Evolutionary conservation across 2,888 invertebrate species (phyloP).

Genomic region (Cantharis rustica): DNA sequence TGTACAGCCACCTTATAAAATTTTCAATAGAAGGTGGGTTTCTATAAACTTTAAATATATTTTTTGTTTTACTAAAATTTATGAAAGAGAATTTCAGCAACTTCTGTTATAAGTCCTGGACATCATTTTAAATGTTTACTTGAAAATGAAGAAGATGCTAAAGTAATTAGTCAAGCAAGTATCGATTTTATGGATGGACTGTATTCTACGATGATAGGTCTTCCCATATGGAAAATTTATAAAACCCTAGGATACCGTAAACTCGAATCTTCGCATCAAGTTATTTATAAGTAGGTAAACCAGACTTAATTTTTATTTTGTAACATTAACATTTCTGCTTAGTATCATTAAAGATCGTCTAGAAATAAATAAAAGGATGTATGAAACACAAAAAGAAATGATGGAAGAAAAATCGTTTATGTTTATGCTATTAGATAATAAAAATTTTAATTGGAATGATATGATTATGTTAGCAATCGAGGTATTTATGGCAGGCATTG

Average conservation of each 20-base stretch:
- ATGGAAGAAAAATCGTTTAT: constrained; percentile 47
- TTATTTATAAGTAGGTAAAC: constrained; percentile 50
- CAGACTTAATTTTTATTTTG: not conserved
- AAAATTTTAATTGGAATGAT: constrained; percentile 55
- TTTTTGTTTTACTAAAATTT: not conserved
- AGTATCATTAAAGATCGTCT: constrained; percentile 42
- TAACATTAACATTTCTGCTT: constrained; percentile 8
- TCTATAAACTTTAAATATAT: constrained; percentile 10
- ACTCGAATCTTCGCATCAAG: constrained; percentile 58
- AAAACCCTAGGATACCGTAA: constrained; percentile 58
- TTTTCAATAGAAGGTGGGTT: constrained; percentile 56
- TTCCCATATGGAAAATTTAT: constrained; percentile 59
- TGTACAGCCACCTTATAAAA: constrained; percentile 51
- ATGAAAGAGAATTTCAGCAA: constrained; percentile 52
- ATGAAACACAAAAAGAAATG: constrained; percentile 34
- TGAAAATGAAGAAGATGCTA: constrained; percentile 39
- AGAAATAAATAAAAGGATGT: constrained; percentile 31
- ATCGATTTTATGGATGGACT: constrained; percentile 58
- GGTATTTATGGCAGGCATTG: constrained; percentile 63
- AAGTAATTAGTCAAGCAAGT: constrained; percentile 57
- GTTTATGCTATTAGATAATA: constrained; percentile 50
- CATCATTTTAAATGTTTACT: constrained; percentile 55
- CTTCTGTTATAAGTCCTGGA: constrained; percentile 61
- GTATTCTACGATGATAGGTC: constrained; percentile 56
- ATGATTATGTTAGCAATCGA: constrained; percentile 60